Conservation (phyloP, 2,888 invertebrate genomes). For the Cryptophagus acutangulus region DNA sequence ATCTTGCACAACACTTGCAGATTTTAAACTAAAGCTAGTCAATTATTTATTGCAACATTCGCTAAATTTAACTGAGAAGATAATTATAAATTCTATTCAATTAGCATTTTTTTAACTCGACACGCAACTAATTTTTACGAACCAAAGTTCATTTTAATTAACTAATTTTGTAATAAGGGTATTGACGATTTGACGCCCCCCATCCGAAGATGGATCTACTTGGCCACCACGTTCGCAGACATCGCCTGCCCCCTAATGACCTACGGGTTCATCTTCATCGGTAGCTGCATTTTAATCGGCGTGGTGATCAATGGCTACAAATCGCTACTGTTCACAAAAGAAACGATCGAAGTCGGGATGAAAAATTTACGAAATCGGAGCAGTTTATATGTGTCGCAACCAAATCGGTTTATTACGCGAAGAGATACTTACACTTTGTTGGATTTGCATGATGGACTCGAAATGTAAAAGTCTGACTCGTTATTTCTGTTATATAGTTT, state of each 20-base stretch:
- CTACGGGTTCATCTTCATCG: conserved; percentile 68
- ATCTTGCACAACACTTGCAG: not conserved
- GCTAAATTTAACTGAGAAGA: no score
- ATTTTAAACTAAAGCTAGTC: not conserved
- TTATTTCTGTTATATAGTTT: no score
- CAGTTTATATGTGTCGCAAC: conserved; percentile 37
- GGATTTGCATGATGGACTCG: conserved; percentile 26
- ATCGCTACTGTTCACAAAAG: conserved; percentile 65
- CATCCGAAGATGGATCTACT: conserved; percentile 76
- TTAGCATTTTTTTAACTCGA: no score
- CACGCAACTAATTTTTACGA: no score
- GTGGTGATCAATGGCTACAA: conserved; percentile 72
- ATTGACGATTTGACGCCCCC: conserved; percentile 72
- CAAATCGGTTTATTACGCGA: conserved; percentile 49
- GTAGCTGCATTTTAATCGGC: conserved; percentile 59
- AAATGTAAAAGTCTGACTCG: no score
- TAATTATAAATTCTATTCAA: no score
- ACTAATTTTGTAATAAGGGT: conserved; percentile 51
- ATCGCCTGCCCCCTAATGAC: conserved; percentile 64
- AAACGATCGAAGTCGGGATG: conserved; percentile 73
- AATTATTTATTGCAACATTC: not conserved
- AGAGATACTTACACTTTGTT: conserved; percentile 56
- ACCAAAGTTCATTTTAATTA: not conserved
- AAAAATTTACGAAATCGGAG: conserved; percentile 66
- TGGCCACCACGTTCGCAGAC: conserved; percentile 74